Evolutionary conservation across 2,797 vertebrate species (phyloP), one percentile per base, ranked within the genome.

Genomic region (Scolopax bukidnonensis): DNA sequence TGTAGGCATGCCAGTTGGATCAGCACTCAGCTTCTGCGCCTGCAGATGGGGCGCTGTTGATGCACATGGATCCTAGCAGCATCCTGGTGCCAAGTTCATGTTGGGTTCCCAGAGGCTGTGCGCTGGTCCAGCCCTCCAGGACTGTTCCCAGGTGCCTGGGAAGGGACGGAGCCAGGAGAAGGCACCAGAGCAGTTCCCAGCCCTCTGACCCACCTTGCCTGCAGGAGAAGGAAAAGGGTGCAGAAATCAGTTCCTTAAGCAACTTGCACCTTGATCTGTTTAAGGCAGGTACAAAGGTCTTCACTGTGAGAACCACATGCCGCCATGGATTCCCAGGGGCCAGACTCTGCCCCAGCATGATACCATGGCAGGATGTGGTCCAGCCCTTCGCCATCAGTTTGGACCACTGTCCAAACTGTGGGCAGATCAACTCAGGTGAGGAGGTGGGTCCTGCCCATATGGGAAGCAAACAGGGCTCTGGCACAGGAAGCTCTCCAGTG

Each of bases 361-460:
- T 70, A 54, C 32, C 23, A 17, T n/a, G 24, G 48, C 32, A 59
- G 51, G 61, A 38, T 65, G 28, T 83, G 30, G 32, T 69, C 53
- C 32, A 68, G 33, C 11, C 16, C 47, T 65, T 10, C 6, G 17
- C 4, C 13, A 77, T 93, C 1, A 0, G 15, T 28, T 64, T 33
- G 36, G 13, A 91, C 5, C 56, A 41, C 16, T 0, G 0, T 60
- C 40, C 45, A 53, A 16, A 73, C 23, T 38, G 20, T 60, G 33
- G 27, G 7, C 56, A 67, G 63, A 32, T 69, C 9, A 48, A 1
- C 33, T 67, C 43, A 15, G 30, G 20, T 84, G 70, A 65, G 18
- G 45, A 71, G 13, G 8, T 50, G 24, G 7, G 20, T 86, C 51
- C 65, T 82, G 53, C 11, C 33, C 4, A 1, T 67, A 20, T 11